Evolutionary conservation across 2,113 vertebrate species (phyloP).

Genomic region (Cyphomyrus plagiostoma): DNA sequence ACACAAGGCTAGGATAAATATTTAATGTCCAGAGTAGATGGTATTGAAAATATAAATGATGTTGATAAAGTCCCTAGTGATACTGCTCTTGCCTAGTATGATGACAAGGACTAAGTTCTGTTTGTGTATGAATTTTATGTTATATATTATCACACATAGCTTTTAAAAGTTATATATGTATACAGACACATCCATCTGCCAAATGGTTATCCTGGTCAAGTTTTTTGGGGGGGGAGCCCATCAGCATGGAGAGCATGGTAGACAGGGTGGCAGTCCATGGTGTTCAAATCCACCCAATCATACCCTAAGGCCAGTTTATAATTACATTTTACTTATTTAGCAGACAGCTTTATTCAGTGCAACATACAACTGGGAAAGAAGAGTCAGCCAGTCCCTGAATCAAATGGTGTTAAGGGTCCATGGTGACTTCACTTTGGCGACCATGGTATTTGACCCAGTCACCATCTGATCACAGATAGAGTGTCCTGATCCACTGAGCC

Average conservation of each 20-base stretch:
- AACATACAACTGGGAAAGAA: background rate
- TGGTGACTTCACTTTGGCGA: background rate
- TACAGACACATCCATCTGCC: background rate
- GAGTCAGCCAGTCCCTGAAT: background rate
- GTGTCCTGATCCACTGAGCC: background rate
- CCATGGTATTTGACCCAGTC: background rate
- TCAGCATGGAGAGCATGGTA: background rate
- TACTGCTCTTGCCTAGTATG: background rate
- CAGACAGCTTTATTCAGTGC: background rate
- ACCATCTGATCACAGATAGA: background rate
- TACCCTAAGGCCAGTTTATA: background rate
- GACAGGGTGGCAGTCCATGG: background rate
- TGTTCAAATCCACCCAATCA: background rate
- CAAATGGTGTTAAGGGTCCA: background rate
- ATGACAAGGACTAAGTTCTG: background rate
- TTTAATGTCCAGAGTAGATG: slow-evolving; percentile 21
- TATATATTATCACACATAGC: background rate
- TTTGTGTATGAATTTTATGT: background rate
- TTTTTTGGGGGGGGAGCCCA: background rate
- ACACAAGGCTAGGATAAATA: slow-evolving; percentile 16
- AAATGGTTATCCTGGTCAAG: background rate
- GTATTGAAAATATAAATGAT: slow-evolving; percentile 18
- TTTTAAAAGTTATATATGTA: background rate
- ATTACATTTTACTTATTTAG: background rate
- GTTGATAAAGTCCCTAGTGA: slow-evolving; percentile 16